Percentiles rank a stretch among this genome's conserved stretches.
Evolutionary conservation across 2,113 vertebrate species (phyloP).

Genomic region (Saiga tatarica): DNA sequence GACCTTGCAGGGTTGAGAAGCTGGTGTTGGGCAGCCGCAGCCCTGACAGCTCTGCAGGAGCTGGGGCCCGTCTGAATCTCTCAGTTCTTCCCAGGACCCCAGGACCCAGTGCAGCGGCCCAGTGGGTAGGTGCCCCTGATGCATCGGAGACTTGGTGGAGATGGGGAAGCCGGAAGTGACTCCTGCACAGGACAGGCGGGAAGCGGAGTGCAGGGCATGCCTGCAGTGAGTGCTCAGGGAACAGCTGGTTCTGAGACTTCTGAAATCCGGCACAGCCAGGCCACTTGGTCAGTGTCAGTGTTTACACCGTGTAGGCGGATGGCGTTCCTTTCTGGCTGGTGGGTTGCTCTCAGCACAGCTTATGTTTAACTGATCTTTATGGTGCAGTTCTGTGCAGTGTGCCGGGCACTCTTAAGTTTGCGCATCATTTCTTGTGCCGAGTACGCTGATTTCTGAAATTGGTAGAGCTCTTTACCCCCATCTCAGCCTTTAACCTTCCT

Average conservation of each 20-base stretch:
- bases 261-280: accelerated
- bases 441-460: not conserved
- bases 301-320: accelerated
- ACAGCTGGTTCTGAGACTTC: accelerated
- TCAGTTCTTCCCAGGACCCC: accelerated
- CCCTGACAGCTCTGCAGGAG: accelerated
- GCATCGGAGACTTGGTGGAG: accelerated
- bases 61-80: accelerated
- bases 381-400: accelerated
- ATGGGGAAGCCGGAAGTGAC: accelerated
- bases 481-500: not conserved
- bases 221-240: accelerated
- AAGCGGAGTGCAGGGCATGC: accelerated
- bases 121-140: not conserved
- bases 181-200: accelerated
- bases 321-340: accelerated
- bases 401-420: accelerated
- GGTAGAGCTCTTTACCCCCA: not conserved
- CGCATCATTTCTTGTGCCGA: accelerated
- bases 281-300: accelerated
- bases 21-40: accelerated
- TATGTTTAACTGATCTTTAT: not conserved
- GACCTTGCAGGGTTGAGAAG: accelerated
- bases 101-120: accelerated
- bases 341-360: not conserved